Evolutionary conservation across 1,140 invertebrate genomes (phyloP), one percentile per base, ranked within the genome.

Genomic region (Frieseomelitta varia): DNA sequence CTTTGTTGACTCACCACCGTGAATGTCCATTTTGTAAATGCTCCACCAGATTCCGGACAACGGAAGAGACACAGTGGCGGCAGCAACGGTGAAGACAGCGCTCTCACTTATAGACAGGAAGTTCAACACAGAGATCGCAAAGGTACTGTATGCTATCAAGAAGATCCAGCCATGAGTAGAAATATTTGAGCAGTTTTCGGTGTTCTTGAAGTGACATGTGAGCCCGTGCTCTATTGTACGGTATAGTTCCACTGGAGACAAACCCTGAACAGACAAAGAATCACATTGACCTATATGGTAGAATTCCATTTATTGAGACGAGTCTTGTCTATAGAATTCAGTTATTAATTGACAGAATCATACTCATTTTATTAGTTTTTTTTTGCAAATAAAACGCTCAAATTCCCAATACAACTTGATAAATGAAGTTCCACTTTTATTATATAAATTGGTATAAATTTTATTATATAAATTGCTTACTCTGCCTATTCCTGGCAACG

Each of bases 31-130:
- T 84, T 94, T 94, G 87, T 96, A 96, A 75, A 96, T 91, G n/a
- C 95, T 96, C 96, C 96, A 96, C 95, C 95, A 96, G 76, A 96
- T 94, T 6, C 95, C 95, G 8, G 95, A 94, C 4, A 96, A 69
- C 17, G 96, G 96, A 47, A 96, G 91, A 4, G 95, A 94, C 14
- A 95, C 91, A 34, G 95, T 95, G 27, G 94, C 93, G 19, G 95
- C 92, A 21, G 96, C 95, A 19, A 96, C 93, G 8, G 95, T 96
- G 84, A 96, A 95, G 6, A 96, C 95, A 17, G 96, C 95, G 53
- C 95, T 96, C 90, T 96, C 95, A 67, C 95, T 94, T 72, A 96
- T 92, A 2, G 95, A 94, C n/a, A 96, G 90, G 82, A 96, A 95
- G 83, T 95, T 94, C 8, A 96, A 69, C 6, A 94, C 95, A 4